These are phyloP conservation scores for Helicoverpa assulta DNA, from an alignment of 2,888 invertebrate genomes.

Conservation along the genomic window DNA sequence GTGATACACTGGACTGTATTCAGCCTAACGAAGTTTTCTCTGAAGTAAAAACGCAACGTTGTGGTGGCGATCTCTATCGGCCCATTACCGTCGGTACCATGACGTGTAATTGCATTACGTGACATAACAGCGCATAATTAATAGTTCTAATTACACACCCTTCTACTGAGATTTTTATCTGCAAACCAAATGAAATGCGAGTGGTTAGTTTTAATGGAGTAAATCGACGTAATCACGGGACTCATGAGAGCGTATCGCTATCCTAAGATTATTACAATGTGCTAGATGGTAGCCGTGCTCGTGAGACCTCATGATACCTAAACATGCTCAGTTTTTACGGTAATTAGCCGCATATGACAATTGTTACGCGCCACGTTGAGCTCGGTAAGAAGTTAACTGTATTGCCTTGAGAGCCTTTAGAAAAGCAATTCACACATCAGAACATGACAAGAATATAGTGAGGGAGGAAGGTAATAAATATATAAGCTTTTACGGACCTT, in stretches of 20 bases:
- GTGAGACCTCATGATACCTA: slow-evolving; percentile 34
- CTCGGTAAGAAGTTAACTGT: slow-evolving; percentile 75
- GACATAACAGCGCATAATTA: slow-evolving; percentile 77
- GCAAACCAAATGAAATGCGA: slow-evolving; percentile 79
- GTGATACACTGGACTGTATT: slow-evolving; percentile 32
- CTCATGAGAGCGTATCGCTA: slow-evolving; percentile 59
- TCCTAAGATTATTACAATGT: slow-evolving; percentile 41
- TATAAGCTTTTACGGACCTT: slow-evolving; percentile 65
- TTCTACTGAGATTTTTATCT: slow-evolving; percentile 72
- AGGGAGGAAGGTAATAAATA: slow-evolving; percentile 68
- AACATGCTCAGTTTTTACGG: slow-evolving; percentile 43
- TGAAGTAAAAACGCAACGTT: slow-evolving; percentile 54
- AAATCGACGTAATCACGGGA: slow-evolving; percentile 69
- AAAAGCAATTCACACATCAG: slow-evolving; percentile 69
- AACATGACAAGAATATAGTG: slow-evolving; percentile 70
- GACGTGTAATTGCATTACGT: slow-evolving; percentile 75
- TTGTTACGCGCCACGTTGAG: slow-evolving; percentile 60
- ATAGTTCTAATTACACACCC: slow-evolving; percentile 75
- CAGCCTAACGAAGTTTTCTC: slow-evolving; percentile 49
- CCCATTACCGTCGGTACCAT: slow-evolving; percentile 66
- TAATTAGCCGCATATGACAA: slow-evolving; percentile 49
- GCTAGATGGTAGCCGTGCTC: slow-evolving; percentile 32
- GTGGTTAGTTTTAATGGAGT: slow-evolving; percentile 74
- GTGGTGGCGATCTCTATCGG: slow-evolving; percentile 53
- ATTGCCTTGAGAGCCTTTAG: slow-evolving; percentile 70